Evolutionary conservation across 2,113 vertebrate species (phyloP).

Genomic region (Choloepus hoffmanni): DNA sequence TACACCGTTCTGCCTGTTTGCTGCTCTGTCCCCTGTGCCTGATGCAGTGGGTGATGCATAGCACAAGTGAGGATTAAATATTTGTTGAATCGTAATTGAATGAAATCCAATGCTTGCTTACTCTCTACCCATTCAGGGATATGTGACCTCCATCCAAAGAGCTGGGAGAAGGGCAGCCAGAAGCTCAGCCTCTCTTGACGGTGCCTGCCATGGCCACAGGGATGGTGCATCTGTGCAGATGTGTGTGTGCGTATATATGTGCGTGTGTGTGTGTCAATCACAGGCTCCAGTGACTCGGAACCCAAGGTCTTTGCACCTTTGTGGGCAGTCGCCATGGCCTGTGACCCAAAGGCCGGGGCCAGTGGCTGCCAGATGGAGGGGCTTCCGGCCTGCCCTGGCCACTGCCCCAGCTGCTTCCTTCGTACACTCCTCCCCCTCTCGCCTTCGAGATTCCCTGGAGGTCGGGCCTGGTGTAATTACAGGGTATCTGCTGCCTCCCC

Average conservation of each 20-base stretch:
- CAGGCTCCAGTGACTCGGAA: conserved; percentile 32
- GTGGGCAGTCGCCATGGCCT: conserved; percentile 40
- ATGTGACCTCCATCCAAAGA: conserved; percentile 4
- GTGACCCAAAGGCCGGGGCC: not conserved
- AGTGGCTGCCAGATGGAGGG: not conserved
- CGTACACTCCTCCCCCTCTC: not conserved
- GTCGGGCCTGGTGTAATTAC: conserved; percentile 87
- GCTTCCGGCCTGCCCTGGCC: not conserved
- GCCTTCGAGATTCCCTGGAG: conserved; percentile 71
- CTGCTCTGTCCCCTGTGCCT: not conserved
- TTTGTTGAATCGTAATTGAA: not conserved
- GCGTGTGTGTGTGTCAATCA: not conserved
- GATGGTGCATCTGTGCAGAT: not conserved
- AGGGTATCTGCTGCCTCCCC: conserved; percentile 86
- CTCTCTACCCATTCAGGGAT: not conserved
- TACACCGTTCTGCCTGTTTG: not conserved
- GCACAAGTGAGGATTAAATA: not conserved
- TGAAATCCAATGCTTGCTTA: not conserved
- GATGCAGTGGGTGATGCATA: not conserved
- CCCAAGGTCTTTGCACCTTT: conserved; percentile 32
- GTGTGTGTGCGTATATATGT: not conserved
- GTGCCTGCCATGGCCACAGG: not conserved
- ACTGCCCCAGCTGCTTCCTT: conserved; percentile 39
- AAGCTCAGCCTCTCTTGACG: not conserved
- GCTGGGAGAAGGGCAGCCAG: not conserved